Conservation (phyloP, 2,888 invertebrate species). For the Drosophila falleni region DNA sequence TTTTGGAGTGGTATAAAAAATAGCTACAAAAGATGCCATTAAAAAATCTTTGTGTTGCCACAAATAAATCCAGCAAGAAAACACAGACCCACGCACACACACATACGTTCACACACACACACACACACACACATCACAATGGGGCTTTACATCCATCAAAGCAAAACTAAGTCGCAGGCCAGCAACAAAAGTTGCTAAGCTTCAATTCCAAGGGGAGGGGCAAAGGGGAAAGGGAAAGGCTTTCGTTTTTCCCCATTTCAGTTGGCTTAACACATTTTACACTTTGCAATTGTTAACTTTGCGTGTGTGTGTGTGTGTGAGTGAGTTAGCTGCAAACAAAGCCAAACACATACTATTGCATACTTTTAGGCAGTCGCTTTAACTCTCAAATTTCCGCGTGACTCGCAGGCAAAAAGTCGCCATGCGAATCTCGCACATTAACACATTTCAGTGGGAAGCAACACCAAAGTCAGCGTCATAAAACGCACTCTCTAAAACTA, state of each 20-base stretch:
- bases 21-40: conserved; percentile 80
- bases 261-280: conserved; percentile 81
- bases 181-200: conserved; percentile 74
- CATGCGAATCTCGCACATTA: conserved; percentile 72
- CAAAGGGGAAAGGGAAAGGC: conserved; percentile 3
- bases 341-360: conserved; percentile 34
- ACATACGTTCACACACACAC: conserved; percentile 8
- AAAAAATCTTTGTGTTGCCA: conserved; percentile 80
- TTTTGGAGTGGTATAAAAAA: conserved; percentile 60
- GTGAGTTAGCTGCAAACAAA: conserved; percentile 42
- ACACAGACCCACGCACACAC: conserved; percentile 42
- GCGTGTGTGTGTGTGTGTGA: conserved; percentile 35
- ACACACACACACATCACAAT: conserved; percentile 46
- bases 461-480: conserved; percentile 42
- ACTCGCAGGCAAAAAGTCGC: conserved; percentile 42
- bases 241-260: conserved; percentile 59
- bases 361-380: conserved; percentile 56
- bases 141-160: conserved; percentile 76
- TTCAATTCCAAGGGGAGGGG: conserved; percentile 9
- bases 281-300: conserved; percentile 76
- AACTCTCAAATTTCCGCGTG: conserved; percentile 34
- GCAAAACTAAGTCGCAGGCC: conserved; percentile 77
- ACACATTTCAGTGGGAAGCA: conserved; percentile 60
- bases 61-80: conserved; percentile 75
- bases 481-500: conserved; percentile 76